These are phyloP conservation scores for Brachypodius melanocephalos DNA, from an alignment of 2,113 vertebrate genomes.

Conservation along the genomic window DNA sequence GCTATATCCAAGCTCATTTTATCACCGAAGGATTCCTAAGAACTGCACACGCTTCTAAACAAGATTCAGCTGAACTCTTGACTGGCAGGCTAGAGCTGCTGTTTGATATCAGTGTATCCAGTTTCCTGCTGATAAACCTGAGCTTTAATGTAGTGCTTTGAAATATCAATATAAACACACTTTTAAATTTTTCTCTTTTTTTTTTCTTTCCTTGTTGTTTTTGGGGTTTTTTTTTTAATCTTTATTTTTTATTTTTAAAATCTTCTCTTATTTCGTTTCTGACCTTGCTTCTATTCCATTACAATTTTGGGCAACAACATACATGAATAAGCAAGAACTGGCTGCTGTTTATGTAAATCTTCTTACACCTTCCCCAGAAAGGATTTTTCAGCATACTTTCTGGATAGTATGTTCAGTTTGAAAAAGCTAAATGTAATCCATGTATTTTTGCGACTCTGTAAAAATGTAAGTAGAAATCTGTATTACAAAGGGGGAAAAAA, in stretches of 20 bases:
- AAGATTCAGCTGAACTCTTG: constrained; percentile 38
- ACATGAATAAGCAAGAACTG: background rate
- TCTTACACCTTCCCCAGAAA: constrained; percentile 35
- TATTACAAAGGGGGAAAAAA: background rate
- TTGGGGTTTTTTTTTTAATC: no score
- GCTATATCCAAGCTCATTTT: background rate
- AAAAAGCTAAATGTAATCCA: background rate
- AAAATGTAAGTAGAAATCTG: background rate
- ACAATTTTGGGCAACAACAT: background rate
- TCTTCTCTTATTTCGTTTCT: background rate
- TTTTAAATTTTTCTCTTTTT: no score
- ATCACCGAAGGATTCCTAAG: constrained; percentile 34
- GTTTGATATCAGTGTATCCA: constrained; percentile 34
- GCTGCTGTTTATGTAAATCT: constrained; percentile 35
- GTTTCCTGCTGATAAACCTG: constrained; percentile 29
- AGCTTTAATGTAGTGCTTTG: constrained; percentile 1
- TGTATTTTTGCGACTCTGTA: background rate
- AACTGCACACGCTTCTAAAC: background rate
- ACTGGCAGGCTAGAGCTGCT: constrained; percentile 26
- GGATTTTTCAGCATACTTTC: constrained; percentile 29
- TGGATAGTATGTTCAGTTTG: background rate
- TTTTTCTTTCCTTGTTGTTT: background rate
- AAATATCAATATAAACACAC: background rate
- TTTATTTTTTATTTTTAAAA: background rate
- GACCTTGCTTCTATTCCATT: background rate